Conservation (phyloP, 92 coral and sea anemone genomes). For the Palythoa caribaeorum region DNA sequence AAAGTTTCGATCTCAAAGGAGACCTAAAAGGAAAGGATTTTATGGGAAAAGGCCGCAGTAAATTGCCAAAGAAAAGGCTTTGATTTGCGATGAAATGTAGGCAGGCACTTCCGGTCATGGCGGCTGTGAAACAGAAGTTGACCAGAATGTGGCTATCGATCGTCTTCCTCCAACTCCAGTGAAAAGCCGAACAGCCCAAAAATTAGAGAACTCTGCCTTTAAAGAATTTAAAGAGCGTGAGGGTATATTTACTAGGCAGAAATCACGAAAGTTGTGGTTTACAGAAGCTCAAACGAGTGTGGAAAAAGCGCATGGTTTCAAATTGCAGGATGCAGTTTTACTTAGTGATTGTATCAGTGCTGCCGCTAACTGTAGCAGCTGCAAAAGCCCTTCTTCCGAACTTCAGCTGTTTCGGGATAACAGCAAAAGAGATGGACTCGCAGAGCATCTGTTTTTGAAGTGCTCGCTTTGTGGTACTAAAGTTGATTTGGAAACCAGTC, state of each 20-base stretch:
- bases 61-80: no score
- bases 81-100: no score
- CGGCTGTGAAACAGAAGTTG: no score
- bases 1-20: no score
- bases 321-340: background rate
- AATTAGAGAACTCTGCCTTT: background rate
- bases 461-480: slow-evolving; percentile 7
- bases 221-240: background rate
- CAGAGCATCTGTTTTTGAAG: slow-evolving; percentile 12
- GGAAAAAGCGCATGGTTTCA: background rate
- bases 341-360: slow-evolving; percentile 21
- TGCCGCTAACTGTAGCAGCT: background rate
- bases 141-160: background rate
- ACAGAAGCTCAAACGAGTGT: background rate
- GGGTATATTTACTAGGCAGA: background rate
- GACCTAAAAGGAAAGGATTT: no score
- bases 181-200: background rate
- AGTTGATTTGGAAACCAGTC: slow-evolving; percentile 51
- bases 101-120: no score
- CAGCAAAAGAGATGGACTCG: slow-evolving; percentile 4
- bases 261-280: background rate
- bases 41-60: no score
- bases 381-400: background rate
- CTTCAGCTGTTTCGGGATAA: background rate
- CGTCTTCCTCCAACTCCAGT: slow-evolving; percentile 25